Conservation (phyloP, 2,797 vertebrate species). For the Octomys mimax region DNA sequence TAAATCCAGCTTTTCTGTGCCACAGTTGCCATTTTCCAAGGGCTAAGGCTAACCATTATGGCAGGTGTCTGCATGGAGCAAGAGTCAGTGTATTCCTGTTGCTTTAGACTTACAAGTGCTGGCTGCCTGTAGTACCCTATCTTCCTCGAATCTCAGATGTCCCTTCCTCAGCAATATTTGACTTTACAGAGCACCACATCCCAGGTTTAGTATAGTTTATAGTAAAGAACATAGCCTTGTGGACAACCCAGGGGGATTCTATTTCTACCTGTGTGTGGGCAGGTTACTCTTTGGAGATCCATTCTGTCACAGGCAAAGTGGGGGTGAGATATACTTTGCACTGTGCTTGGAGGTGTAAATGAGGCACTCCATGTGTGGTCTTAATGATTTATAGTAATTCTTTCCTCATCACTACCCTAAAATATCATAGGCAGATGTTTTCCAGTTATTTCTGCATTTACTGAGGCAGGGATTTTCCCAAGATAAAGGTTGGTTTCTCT, state of each 20-base stretch:
- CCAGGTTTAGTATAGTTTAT: neutral
- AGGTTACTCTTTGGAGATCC: slow-evolving; percentile 3
- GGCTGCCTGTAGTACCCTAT: neutral
- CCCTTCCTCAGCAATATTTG: neutral
- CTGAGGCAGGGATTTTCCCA: neutral
- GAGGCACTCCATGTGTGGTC: neutral
- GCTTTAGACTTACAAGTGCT: neutral
- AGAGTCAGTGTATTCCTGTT: neutral
- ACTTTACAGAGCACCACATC: slow-evolving; percentile 5
- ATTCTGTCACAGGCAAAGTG: neutral
- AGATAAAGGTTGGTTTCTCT: neutral
- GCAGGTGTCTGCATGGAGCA: neutral
- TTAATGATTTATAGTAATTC: neutral
- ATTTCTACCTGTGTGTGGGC: neutral
- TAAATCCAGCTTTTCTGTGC: neutral
- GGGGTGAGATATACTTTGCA: neutral
- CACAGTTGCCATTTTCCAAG: neutral
- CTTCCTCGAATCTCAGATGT: neutral
- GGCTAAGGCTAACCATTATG: neutral
- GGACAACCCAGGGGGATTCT: neutral
- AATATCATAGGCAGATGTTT: neutral
- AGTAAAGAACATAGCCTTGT: neutral
- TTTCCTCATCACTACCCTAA: neutral
- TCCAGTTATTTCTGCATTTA: neutral
- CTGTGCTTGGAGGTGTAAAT: neutral